Conservation (phyloP, 2,113 vertebrate species). For the Symphodus melops region DNA sequence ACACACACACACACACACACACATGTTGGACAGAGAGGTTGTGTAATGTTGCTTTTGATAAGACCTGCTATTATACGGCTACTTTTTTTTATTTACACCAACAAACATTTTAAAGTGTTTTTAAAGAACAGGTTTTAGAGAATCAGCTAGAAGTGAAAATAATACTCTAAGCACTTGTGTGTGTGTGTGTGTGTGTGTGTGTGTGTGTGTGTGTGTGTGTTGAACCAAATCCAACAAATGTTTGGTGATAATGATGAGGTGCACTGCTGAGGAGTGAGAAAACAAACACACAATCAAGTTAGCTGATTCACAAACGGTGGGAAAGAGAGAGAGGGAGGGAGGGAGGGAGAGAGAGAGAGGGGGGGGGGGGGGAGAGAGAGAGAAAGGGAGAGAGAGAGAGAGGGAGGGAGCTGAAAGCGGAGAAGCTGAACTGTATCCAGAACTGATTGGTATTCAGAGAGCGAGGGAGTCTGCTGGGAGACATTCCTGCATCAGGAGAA, state of each 20-base stretch:
- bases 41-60: too few relatives aligned
- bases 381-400: constrained; percentile 17
- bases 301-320: too few relatives aligned
- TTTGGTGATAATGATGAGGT: constrained; percentile 6
- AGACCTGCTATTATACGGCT: too few relatives aligned
- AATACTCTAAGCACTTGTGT: constrained; percentile 6
- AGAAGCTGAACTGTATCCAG: constrained; percentile 57
- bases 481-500: constrained; percentile 54
- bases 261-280: not conserved
- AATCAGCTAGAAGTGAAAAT: not conserved
- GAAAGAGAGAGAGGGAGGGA: constrained; percentile 18
- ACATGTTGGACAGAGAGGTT: not conserved
- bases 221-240: not conserved
- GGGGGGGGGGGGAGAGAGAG: constrained; percentile 4
- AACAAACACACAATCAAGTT: constrained; percentile 1
- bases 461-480: constrained; percentile 35
- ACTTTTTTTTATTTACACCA: too few relatives aligned
- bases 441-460: constrained; percentile 67
- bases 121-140: too few relatives aligned
- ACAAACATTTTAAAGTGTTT: too few relatives aligned
- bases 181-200: not conserved
- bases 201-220: not conserved
- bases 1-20: too few relatives aligned
- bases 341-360: constrained; percentile 22
- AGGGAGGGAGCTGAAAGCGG: constrained; percentile 46